Evolutionary conservation across 2,797 vertebrate species (phyloP).

Genomic region (Dallia pectoralis): DNA sequence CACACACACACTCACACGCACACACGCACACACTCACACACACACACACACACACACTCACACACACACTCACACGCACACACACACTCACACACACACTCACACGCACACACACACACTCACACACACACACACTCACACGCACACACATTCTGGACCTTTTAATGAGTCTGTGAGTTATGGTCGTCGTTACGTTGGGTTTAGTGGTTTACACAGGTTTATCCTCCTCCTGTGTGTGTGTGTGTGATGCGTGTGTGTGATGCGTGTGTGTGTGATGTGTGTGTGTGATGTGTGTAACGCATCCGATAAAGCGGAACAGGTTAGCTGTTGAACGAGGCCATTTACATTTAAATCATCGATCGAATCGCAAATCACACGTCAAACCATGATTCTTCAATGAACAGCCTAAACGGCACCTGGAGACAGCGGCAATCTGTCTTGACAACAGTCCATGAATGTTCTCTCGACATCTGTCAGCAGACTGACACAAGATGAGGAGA

Average conservation of each 20-base stretch:
- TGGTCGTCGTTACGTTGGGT: neutral
- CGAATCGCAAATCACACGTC: neutral
- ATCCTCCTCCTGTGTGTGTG: neutral
- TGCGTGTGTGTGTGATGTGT: no score
- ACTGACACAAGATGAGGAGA: no score
- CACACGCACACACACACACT: neutral
- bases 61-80: no score
- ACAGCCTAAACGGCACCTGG: neutral
- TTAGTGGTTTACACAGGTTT: neutral
- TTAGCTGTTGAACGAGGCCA: neutral
- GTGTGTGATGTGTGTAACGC: neutral
- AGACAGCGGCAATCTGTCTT: neutral
- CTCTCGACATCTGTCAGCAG: neutral
- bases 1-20: no score
- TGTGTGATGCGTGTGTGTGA: neutral
- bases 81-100: neutral
- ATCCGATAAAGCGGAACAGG: neutral
- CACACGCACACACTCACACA: no score
- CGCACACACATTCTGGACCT: no score
- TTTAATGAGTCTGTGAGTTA: neutral
- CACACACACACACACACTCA: no score
- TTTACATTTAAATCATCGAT: neutral
- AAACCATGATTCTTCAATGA: neutral
- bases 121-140: no score
- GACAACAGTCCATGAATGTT: neutral